Percentiles rank a stretch among this genome's conserved stretches.
phyloP scores from a whole-genome alignment of 2,113 vertebrate species.

The Poeciliopsis prolifica region DNA sequence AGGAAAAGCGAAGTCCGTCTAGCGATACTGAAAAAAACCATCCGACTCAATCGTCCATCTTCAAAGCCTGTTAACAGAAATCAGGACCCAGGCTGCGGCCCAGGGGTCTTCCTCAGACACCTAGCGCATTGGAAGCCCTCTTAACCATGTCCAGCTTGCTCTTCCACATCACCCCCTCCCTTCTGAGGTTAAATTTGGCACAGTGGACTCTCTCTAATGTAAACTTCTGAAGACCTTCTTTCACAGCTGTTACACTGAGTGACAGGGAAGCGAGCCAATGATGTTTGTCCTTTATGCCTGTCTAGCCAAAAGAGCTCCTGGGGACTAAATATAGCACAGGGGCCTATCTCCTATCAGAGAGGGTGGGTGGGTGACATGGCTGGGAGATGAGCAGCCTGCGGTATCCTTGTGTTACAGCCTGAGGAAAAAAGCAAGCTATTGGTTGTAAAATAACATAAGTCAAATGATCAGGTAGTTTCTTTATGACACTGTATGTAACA shows the following conservation, averaged over 20 bases:
- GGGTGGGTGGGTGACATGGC: slow-evolving; percentile 51
- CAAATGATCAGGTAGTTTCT: slow-evolving; percentile 46
- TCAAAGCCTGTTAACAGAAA: slow-evolving; percentile 20
- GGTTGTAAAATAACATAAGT: background rate
- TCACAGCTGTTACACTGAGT: slow-evolving; percentile 58
- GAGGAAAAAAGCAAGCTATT: background rate
- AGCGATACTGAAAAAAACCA: slow-evolving; percentile 13
- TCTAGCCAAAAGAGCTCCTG: slow-evolving; percentile 61
- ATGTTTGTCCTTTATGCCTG: slow-evolving; percentile 38
- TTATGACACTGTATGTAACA: slow-evolving; percentile 45
- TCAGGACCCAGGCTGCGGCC: slow-evolving; percentile 47
- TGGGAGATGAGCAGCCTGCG: slow-evolving; percentile 65
- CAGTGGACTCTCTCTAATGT: slow-evolving; percentile 65
- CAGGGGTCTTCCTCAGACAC: slow-evolving; percentile 50
- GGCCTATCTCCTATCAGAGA: slow-evolving; percentile 74
- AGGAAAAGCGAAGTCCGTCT: slow-evolving; percentile 56
- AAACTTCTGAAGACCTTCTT: slow-evolving; percentile 63
- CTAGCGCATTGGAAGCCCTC: slow-evolving; percentile 50
- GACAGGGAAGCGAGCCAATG: slow-evolving; percentile 72
- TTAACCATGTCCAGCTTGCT: slow-evolving; percentile 49
- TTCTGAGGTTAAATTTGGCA: slow-evolving; percentile 74
- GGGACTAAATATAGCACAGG: slow-evolving; percentile 73
- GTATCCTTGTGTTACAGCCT: slow-evolving; percentile 49
- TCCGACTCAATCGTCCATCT: slow-evolving; percentile 26
- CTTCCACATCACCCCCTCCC: slow-evolving; percentile 16